A percentile compares a stretch with the other conserved stretches of the same genome.
Evolutionary conservation across 2,113 vertebrate genomes (phyloP).

Genomic region (Physeter macrocephalus): DNA sequence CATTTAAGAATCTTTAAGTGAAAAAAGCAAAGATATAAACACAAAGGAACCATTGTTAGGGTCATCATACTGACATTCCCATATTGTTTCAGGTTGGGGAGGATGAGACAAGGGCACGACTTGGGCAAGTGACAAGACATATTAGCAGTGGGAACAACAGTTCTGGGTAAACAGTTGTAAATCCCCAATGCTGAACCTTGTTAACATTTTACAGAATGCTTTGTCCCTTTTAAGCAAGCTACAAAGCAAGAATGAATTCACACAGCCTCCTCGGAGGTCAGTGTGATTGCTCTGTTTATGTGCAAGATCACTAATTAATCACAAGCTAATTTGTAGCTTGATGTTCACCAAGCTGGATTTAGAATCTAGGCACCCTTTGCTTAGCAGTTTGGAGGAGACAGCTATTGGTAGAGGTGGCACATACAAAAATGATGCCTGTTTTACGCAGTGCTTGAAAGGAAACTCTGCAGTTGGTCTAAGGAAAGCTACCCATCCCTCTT

Average conservation of each 20-base stretch:
- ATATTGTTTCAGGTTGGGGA: not conserved
- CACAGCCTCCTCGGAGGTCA: not conserved
- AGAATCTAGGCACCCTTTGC: not conserved
- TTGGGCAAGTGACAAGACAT: conserved; percentile 9
- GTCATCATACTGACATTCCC: not conserved
- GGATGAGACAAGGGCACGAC: not conserved
- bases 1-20: not conserved
- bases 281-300: not conserved
- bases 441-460: not conserved
- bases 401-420: not conserved
- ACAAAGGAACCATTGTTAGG: conserved; percentile 25
- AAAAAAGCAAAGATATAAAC: not conserved
- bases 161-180: not conserved
- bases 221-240: not conserved
- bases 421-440: not conserved
- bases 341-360: not conserved
- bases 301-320: not conserved
- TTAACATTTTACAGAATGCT: conserved; percentile 1
- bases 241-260: not conserved
- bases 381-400: not conserved
- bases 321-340: not conserved
- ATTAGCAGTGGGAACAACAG: not conserved
- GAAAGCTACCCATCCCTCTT: not conserved
- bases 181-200: not conserved
- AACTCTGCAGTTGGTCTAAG: not conserved